These are phyloP conservation scores for Panthera uncia DNA, from an alignment of 2,113 vertebrate species.

Conservation along the genomic window DNA sequence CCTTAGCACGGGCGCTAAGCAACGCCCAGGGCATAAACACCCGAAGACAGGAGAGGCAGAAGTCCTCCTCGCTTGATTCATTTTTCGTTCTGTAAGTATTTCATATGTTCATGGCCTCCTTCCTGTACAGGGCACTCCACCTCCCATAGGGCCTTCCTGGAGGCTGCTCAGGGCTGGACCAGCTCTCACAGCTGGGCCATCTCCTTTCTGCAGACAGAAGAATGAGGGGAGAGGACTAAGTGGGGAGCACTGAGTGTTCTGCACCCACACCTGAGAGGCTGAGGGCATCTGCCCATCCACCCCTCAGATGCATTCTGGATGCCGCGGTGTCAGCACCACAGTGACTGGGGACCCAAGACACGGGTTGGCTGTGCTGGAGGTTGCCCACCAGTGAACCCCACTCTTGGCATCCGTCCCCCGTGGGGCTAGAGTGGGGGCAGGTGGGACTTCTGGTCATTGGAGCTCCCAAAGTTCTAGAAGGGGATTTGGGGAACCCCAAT, in stretches of 20 bases:
- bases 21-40: accelerated
- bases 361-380: background rate
- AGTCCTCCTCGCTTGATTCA: background rate
- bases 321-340: background rate
- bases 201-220: background rate
- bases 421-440: background rate
- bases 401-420: background rate
- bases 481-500: background rate
- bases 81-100: background rate
- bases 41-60: background rate
- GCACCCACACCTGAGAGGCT: background rate
- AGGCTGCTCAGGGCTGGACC: background rate
- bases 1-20: accelerated
- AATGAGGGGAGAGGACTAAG: too few relatives aligned
- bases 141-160: background rate
- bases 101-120: background rate
- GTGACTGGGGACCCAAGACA: background rate
- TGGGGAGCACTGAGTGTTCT: background rate
- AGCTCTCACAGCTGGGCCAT: background rate
- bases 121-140: background rate
- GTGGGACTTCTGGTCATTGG: background rate
- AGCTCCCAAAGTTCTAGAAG: background rate
- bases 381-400: background rate
- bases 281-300: background rate
- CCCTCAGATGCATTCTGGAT: background rate